phyloP scores from a whole-genome alignment of 2,113 vertebrate species.

The Egretta garzetta region DNA sequence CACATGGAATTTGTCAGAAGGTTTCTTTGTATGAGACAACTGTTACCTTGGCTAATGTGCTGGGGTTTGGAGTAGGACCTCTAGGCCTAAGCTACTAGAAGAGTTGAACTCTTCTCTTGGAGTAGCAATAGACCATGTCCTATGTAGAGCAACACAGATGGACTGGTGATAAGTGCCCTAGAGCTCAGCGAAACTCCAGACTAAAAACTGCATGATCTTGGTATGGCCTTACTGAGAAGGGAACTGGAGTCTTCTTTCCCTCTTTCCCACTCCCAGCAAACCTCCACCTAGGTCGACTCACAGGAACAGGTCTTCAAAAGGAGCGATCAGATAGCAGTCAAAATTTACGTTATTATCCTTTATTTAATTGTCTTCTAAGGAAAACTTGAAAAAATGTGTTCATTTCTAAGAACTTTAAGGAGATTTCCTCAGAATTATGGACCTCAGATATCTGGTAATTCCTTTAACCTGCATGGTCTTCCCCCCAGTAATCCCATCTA shows the following conservation, averaged over 20 bases:
- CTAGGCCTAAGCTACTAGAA: not conserved
- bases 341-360: not conserved
- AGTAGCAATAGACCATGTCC: not conserved
- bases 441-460: not conserved
- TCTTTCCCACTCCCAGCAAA: not conserved
- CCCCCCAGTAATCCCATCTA: not conserved
- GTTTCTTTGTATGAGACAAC: not conserved
- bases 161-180: not conserved
- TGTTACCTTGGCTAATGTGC: not conserved
- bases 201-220: not conserved
- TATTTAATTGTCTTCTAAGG: not conserved
- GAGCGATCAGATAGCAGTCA: not conserved
- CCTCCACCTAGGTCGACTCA: not conserved
- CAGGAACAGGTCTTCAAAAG: not conserved
- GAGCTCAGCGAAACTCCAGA: not conserved
- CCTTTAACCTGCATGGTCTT: not conserved
- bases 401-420: not conserved
- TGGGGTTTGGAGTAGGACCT: not conserved
- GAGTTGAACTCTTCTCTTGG: not conserved
- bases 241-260: not conserved
- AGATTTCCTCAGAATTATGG: not conserved
- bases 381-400: not conserved
- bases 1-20: rapidly evolving
- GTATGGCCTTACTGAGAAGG: not conserved
- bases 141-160: no score